Conservation (phyloP, 1,140 invertebrate species). For the Halesus radiatus region DNA sequence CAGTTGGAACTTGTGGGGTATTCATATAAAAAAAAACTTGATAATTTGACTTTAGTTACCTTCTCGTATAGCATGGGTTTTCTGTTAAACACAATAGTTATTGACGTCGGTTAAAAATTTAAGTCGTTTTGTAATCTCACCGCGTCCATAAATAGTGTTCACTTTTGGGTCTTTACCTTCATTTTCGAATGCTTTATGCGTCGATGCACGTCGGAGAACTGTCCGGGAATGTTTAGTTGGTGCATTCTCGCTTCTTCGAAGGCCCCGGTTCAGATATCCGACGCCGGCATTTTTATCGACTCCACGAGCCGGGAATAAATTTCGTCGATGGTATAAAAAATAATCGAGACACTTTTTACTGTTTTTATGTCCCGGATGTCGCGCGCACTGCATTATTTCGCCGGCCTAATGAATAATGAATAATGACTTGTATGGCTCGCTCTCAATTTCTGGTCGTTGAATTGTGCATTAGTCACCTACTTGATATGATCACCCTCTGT, state of each 20-base stretch:
- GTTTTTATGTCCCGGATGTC: conserved; percentile 19
- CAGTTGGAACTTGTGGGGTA: too few species aligned
- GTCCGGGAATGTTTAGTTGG: conserved; percentile 14
- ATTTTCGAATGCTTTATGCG: conserved; percentile 27
- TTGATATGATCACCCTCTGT: neutral
- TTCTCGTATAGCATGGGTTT: too few species aligned
- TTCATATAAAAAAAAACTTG: too few species aligned
- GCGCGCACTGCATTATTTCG: neutral
- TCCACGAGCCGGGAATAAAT: conserved; percentile 32
- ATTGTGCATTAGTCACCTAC: neutral
- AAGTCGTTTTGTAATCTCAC: neutral
- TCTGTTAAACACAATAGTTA: too few species aligned
- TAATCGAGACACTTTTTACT: neutral
- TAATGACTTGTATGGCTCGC: neutral
- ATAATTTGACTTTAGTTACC: too few species aligned
- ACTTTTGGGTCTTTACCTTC: neutral
- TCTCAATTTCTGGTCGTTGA: neutral
- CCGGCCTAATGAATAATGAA: neutral
- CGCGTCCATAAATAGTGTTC: neutral
- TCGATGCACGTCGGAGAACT: conserved; percentile 9
- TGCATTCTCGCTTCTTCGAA: neutral
- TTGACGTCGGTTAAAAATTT: too few species aligned
- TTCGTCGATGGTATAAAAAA: neutral
- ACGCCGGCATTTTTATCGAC: conserved; percentile 25
- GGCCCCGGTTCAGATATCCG: conserved; percentile 9